phyloP scores from a whole-genome alignment of 1,140 invertebrate genomes.

The Holcopasites calliopsidis region DNA sequence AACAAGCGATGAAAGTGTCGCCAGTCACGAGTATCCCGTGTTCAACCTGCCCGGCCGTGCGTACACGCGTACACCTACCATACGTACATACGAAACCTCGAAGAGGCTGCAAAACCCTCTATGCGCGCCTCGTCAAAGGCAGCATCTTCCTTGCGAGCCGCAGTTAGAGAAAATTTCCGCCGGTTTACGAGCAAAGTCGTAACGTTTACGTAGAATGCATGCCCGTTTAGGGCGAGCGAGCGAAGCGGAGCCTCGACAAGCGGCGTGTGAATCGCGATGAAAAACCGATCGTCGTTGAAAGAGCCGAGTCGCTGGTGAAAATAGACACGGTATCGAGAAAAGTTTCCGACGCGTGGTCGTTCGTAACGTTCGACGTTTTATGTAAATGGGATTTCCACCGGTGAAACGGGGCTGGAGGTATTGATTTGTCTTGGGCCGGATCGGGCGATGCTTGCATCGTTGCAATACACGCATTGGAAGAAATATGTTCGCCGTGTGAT shows the following conservation, averaged over 20 bases:
- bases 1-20: background rate
- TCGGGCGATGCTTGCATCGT: background rate
- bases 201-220: conserved; percentile 33
- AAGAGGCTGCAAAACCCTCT: background rate
- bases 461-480: background rate
- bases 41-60: too few relatives aligned
- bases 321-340: background rate
- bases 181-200: conserved; percentile 34
- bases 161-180: conserved; percentile 44
- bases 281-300: background rate
- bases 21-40: background rate
- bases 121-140: background rate
- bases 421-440: conserved; percentile 5
- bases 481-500: background rate
- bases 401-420: background rate
- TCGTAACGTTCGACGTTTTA: conserved; percentile 13
- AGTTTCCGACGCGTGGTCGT: background rate
- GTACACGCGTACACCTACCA: too few relatives aligned
- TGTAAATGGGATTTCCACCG: conserved; percentile 12
- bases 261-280: background rate
- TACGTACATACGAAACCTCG: background rate
- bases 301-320: background rate
- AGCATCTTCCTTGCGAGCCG: conserved; percentile 40
- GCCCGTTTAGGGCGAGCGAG: background rate
- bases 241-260: background rate